Conservation (phyloP, 2,797 vertebrate genomes). For the Sylvilagus floridanus region DNA sequence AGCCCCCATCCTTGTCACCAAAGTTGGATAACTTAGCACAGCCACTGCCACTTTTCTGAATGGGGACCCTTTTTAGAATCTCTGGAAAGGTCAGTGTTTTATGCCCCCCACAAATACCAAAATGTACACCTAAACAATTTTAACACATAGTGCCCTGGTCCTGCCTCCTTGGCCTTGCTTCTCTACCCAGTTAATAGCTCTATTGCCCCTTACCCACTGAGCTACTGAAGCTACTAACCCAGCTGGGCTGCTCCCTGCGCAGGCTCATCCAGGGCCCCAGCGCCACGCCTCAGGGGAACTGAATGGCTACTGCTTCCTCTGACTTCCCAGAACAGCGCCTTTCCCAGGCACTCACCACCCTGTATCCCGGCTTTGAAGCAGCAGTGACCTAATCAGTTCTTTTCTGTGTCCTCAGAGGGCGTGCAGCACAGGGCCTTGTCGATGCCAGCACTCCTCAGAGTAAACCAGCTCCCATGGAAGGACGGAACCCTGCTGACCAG, state of each 20-base stretch:
- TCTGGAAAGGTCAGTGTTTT: slow-evolving; percentile 21
- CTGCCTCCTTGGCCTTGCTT: not conserved
- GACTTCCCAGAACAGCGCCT: slow-evolving; percentile 6
- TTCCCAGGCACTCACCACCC: not conserved
- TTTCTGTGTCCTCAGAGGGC: not conserved
- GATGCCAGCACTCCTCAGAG: not conserved
- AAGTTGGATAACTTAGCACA: not conserved
- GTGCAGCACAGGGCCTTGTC: not conserved
- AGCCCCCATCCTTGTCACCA: not conserved
- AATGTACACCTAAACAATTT: not conserved
- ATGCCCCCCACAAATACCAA: not conserved
- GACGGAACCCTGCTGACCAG: slow-evolving; percentile 7
- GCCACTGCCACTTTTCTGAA: not conserved
- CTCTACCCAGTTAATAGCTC: not conserved
- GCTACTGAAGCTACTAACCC: not conserved
- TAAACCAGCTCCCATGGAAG: slow-evolving; percentile 9
- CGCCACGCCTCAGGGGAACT: not conserved
- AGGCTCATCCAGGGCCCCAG: not conserved
- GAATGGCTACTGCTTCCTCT: not conserved
- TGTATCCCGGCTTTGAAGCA: not conserved
- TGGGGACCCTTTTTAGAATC: not conserved
- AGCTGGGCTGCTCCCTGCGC: not conserved
- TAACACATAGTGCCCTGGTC: not conserved
- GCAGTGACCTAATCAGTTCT: not conserved
- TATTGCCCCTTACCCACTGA: not conserved